Percentiles rank a stretch among this genome's conserved stretches.
These are phyloP conservation scores for Mus minutoides DNA, from an alignment of 2,797 vertebrate genomes.

Conservation along the genomic window DNA sequence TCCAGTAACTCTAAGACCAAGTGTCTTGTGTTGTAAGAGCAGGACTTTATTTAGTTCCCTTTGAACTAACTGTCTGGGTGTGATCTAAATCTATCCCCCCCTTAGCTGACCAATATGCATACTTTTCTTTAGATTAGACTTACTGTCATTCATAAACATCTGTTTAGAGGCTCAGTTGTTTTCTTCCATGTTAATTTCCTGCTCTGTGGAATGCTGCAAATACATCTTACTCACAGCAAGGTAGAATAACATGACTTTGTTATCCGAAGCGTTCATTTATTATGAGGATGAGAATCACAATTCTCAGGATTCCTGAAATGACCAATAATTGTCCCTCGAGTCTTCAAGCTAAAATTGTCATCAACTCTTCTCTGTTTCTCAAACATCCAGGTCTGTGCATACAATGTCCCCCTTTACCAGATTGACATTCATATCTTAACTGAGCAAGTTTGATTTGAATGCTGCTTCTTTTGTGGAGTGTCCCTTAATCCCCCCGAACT, in stretches of 20 bases:
- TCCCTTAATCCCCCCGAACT: not conserved
- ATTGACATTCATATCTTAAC: not conserved
- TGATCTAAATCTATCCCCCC: not conserved
- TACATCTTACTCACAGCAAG: not conserved
- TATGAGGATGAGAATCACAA: not conserved
- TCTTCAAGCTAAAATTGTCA: not conserved
- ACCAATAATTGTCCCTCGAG: not conserved
- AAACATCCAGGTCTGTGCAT: not conserved
- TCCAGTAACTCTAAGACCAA: not conserved
- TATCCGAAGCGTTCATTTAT: not conserved
- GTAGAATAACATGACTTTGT: not conserved
- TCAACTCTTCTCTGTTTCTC: not conserved
- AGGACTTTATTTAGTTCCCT: slow-evolving; percentile 47
- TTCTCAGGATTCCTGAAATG: slow-evolving; percentile 38
- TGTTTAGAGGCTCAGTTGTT: not conserved
- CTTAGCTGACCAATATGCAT: not conserved
- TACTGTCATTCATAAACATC: not conserved
- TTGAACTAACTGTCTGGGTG: not conserved
- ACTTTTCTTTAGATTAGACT: not conserved
- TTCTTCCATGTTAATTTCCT: not conserved
- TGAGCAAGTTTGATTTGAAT: not conserved
- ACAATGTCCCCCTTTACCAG: not conserved
- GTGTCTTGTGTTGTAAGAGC: not conserved
- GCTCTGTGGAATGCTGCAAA: not conserved
- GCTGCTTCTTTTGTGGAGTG: not conserved